These are phyloP conservation scores for Lophochroa leadbeateri DNA, from an alignment of 2,113 vertebrate genomes.

Conservation along the genomic window DNA sequence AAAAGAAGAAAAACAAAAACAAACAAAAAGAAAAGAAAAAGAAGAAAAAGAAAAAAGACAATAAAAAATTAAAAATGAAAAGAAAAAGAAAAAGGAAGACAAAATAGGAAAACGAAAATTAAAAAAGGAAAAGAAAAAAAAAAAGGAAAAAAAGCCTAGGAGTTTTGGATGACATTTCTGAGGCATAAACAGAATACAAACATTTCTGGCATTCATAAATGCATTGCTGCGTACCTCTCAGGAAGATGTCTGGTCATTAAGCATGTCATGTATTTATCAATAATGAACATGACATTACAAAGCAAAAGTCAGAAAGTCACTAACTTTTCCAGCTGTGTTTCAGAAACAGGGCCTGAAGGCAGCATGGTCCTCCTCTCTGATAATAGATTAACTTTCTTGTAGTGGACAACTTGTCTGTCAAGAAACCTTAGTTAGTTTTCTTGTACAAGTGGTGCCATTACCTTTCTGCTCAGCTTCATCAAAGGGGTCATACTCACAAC, in stretches of 20 bases:
- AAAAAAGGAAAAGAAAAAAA: not conserved
- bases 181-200: not conserved
- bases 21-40: accelerated
- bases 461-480: not conserved
- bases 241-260: not conserved
- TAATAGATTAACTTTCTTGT: not conserved
- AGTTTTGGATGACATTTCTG: not conserved
- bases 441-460: not conserved
- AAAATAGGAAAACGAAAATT: too few relatives aligned
- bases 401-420: not conserved
- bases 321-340: not conserved
- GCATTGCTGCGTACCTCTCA: not conserved
- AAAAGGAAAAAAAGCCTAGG: too few relatives aligned
- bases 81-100: too few relatives aligned
- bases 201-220: not conserved
- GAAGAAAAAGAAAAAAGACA: too few relatives aligned
- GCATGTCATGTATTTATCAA: not conserved
- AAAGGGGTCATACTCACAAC: not conserved
- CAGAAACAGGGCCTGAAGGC: not conserved
- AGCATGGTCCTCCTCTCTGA: not conserved
- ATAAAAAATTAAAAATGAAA: not conserved
- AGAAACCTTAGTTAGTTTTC: not conserved
- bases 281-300: not conserved
- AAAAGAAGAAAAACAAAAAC: accelerated
- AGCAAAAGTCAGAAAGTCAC: not conserved